Conservation (phyloP, 2,113 vertebrate species). For the Suricata suricatta region DNA sequence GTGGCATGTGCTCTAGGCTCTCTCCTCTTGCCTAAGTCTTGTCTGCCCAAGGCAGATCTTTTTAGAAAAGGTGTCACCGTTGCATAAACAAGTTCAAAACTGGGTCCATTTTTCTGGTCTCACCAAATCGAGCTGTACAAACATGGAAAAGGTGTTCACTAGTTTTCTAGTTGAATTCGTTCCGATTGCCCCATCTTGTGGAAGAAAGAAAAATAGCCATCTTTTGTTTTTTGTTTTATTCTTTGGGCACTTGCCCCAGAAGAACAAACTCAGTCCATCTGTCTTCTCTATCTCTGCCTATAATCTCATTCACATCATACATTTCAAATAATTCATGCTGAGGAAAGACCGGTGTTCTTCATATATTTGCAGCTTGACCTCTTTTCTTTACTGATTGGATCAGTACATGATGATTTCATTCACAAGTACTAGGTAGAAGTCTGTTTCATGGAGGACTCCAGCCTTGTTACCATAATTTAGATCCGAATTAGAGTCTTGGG, state of each 20-base stretch:
- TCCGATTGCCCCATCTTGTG: slow-evolving; percentile 85
- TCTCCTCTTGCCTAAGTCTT: not conserved
- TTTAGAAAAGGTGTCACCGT: not conserved
- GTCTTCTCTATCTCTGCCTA: not conserved
- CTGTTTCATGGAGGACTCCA: not conserved
- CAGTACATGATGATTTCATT: not conserved
- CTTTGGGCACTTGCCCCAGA: not conserved
- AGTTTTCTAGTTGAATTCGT: slow-evolving; percentile 46
- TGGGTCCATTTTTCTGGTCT: slow-evolving; percentile 56
- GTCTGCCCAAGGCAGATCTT: not conserved
- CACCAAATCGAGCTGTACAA: slow-evolving; percentile 25
- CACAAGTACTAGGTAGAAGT: not conserved
- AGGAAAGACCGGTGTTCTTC: not conserved
- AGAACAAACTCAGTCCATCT: slow-evolving; percentile 9
- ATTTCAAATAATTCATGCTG: not conserved
- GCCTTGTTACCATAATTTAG: not conserved
- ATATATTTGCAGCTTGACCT: not conserved
- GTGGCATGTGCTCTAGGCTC: not conserved
- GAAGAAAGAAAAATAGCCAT: slow-evolving; percentile 70
- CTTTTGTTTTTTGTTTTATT: fast-evolving
- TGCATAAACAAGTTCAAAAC: slow-evolving; percentile 43
- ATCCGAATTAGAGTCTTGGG: not conserved
- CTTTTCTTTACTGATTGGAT: not conserved
- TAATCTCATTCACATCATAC: not conserved
- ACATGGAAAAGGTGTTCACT: slow-evolving; percentile 43